phyloP scores from a whole-genome alignment of 2,113 vertebrate genomes.

The Nematolebias whitei region DNA sequence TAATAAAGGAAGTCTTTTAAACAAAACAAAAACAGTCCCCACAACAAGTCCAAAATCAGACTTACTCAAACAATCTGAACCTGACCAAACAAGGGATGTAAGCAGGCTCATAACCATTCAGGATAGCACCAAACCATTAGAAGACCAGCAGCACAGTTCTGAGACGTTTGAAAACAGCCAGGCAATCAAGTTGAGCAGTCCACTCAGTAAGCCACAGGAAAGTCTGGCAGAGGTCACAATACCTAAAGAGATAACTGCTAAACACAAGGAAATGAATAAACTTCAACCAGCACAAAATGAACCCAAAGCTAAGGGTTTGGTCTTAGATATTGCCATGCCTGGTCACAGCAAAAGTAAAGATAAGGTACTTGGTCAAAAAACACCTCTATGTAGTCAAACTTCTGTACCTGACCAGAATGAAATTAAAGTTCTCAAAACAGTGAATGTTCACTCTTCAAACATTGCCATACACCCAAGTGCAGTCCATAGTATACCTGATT shows the following conservation, averaged over 20 bases:
- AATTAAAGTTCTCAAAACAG: background rate
- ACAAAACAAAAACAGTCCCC: background rate
- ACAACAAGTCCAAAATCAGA: background rate
- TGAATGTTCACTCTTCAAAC: conserved; percentile 4
- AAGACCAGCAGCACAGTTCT: conserved; percentile 74
- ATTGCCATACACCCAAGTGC: background rate
- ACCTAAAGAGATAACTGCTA: conserved; percentile 50
- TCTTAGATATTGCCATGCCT: background rate
- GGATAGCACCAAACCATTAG: conserved; percentile 65
- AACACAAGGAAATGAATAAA: conserved; percentile 7
- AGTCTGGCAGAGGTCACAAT: conserved; percentile 48
- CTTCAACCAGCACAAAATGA: conserved; percentile 4
- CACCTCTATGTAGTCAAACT: background rate
- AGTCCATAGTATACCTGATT: background rate
- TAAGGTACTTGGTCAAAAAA: conserved; percentile 7
- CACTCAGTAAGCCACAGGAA: conserved; percentile 51
- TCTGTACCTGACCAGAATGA: conserved; percentile 12
- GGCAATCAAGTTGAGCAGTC: conserved; percentile 80
- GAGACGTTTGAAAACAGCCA: conserved; percentile 83
- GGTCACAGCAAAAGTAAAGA: conserved; percentile 6
- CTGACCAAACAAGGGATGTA: conserved; percentile 89
- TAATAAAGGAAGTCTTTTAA: background rate
- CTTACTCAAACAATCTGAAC: conserved; percentile 72
- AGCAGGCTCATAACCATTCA: conserved; percentile 93
- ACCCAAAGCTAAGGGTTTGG: conserved; percentile 41